Evolutionary conservation across 92 coral and sea anemone species (phyloP), one percentile per base, ranked within the genome.

Genomic region (Actinostola sp.): DNA sequence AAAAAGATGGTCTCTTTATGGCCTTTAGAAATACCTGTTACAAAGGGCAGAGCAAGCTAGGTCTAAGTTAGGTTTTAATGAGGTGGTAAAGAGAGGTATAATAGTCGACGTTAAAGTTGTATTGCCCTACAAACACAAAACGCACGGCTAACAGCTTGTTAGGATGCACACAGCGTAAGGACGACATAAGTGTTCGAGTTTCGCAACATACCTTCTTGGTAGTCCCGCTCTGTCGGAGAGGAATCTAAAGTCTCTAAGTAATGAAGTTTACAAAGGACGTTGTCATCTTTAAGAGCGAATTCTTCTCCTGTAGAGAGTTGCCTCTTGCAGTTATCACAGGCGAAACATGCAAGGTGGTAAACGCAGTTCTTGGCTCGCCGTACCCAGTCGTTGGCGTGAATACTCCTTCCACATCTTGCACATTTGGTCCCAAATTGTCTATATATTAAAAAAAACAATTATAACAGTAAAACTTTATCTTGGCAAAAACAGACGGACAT

Each of bases 341-440:
- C 93, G 86, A 94, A 94, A 78, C 98, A 94, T 61, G 98, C 98
- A 39, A 94, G 81, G 33, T 94, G 98, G 61, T 94, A 94, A 10
- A 94, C 98, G 66, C 96, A 88, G 58, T 86, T 94, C 73, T 79
- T 86, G 38, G 98, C 98, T 56, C 93, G 92, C 10, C 98, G 87
- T 26, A 94, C 98, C 98, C 98, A 94, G 71, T 94, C 98, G 44
- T 89, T 94, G 0, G 98, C 94, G 84, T 94, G 94, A 61, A 94
- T 94, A 63, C 97, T 91, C 26, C 98, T 83, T 8, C 89, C 92
- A 30, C 98, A 94, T 5, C 98, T 86, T 13, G 98, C 93, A 67
- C 98, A 94, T 56, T 94, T 94, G 2, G 98, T 87, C 48, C 98
- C 98, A 45, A 85, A 88, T 67, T 91, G 88, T 75, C 98, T 94